Evolutionary conservation across 2,888 invertebrate genomes (phyloP).

Genomic region (Parnassius apollo): DNA sequence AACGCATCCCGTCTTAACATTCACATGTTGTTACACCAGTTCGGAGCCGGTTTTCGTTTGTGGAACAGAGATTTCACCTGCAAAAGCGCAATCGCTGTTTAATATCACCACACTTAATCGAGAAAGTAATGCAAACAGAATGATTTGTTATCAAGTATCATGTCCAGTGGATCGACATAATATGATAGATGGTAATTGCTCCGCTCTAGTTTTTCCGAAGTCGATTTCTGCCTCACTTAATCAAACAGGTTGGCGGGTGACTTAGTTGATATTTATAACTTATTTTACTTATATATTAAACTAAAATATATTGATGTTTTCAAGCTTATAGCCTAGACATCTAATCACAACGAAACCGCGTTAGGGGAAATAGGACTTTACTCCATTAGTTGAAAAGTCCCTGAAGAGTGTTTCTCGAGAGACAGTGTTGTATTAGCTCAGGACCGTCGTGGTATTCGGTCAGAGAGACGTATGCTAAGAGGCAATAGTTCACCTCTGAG

Average conservation of each 20-base stretch:
- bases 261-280: not conserved
- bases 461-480: too few species aligned
- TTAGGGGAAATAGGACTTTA: too few species aligned
- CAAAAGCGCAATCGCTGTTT: conserved; percentile 31
- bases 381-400: too few species aligned
- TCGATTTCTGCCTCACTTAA: conserved; percentile 1
- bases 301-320: too few species aligned
- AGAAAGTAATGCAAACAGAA: conserved; percentile 45
- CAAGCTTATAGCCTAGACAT: too few species aligned
- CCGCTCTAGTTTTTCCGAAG: conserved; percentile 19
- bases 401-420: too few species aligned
- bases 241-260: conserved; percentile 12
- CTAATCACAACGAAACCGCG: too few species aligned
- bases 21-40: conserved; percentile 49
- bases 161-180: conserved; percentile 26
- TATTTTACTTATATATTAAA: too few species aligned
- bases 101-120: conserved; percentile 37
- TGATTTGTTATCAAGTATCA: conserved; percentile 36
- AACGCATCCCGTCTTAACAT: conserved; percentile 38
- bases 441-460: too few species aligned
- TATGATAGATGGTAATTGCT: conserved; percentile 29
- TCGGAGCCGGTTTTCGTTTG: conserved; percentile 44
- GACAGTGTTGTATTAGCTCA: too few species aligned
- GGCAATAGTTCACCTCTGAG: too few species aligned
- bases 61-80: conserved; percentile 66